Conservation (phyloP, 2,888 invertebrate species). For the Eudemis profundana region DNA sequence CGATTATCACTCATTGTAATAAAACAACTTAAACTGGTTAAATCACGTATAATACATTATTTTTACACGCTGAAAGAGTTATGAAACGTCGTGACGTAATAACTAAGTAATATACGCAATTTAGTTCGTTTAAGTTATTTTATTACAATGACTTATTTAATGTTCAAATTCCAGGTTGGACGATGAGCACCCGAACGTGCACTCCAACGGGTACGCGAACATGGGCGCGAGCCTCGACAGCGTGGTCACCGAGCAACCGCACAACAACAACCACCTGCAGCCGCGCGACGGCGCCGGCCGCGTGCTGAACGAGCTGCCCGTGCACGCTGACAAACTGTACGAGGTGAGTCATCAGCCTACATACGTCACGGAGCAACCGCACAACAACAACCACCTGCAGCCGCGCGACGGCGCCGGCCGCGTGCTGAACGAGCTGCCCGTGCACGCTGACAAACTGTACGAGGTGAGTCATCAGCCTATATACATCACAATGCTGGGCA, state of each 20-base stretch:
- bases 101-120: too few species aligned
- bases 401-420: slow-evolving; percentile 61
- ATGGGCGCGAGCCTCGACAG: slow-evolving; percentile 74
- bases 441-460: slow-evolving; percentile 79
- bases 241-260: slow-evolving; percentile 76
- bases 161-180: slow-evolving; percentile 64
- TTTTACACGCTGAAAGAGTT: too few species aligned
- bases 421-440: slow-evolving; percentile 73
- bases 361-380: slow-evolving; percentile 76
- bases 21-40: too few species aligned
- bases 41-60: too few species aligned
- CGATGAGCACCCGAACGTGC: slow-evolving; percentile 77
- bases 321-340: slow-evolving; percentile 79
- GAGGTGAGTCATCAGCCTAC: too few species aligned
- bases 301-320: slow-evolving; percentile 73
- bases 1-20: too few species aligned
- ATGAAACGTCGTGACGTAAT: too few species aligned
- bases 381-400: slow-evolving; percentile 77
- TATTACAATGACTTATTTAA: background rate
- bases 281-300: slow-evolving; percentile 61
- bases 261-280: slow-evolving; percentile 77
- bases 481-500: slow-evolving; percentile 76
- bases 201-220: slow-evolving; percentile 80
- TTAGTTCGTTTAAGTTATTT: too few species aligned
- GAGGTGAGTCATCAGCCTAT: too few species aligned